These are phyloP conservation scores for Synanthedon vespiformis DNA, from an alignment of 2,888 invertebrate species.

Conservation along the genomic window DNA sequence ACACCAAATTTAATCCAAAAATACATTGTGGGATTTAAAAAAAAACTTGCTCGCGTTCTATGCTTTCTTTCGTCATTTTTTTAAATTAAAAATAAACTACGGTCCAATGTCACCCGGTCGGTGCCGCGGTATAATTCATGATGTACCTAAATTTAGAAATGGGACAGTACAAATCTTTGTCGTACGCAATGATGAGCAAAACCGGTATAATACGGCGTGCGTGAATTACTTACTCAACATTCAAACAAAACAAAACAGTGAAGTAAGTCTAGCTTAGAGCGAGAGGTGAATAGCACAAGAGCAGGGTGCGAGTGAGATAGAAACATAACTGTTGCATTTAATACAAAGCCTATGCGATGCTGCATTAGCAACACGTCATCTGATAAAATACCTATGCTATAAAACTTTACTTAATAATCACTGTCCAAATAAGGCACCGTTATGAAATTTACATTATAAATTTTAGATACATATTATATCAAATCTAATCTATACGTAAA, in stretches of 20 bases:
- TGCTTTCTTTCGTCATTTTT: too few species aligned
- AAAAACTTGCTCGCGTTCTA: too few species aligned
- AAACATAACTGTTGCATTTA: too few species aligned
- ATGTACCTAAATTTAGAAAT: conserved; percentile 6
- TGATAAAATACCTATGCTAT: background rate
- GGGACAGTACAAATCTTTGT: conserved; percentile 4
- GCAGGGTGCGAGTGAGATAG: too few species aligned
- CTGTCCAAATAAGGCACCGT: conserved; percentile 1
- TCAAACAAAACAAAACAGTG: background rate
- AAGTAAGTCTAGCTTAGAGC: background rate
- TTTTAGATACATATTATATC: background rate
- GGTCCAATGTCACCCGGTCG: background rate
- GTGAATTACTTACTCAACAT: background rate
- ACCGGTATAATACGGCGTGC: background rate
- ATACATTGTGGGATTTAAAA: too few species aligned
- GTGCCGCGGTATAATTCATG: background rate
- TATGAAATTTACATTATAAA: background rate
- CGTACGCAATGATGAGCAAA: conserved; percentile 1
- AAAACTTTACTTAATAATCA: conserved; percentile 2
- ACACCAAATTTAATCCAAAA: too few species aligned
- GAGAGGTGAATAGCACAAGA: background rate
- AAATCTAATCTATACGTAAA: conserved; percentile 9
- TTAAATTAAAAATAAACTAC: too few species aligned
- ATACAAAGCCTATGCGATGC: too few species aligned
- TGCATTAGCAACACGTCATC: too few species aligned